A percentile compares a stretch with the other conserved stretches of the same genome.
Evolutionary conservation across 1,140 invertebrate genomes (phyloP).

Genomic region (Zaprionus ghesquierei): DNA sequence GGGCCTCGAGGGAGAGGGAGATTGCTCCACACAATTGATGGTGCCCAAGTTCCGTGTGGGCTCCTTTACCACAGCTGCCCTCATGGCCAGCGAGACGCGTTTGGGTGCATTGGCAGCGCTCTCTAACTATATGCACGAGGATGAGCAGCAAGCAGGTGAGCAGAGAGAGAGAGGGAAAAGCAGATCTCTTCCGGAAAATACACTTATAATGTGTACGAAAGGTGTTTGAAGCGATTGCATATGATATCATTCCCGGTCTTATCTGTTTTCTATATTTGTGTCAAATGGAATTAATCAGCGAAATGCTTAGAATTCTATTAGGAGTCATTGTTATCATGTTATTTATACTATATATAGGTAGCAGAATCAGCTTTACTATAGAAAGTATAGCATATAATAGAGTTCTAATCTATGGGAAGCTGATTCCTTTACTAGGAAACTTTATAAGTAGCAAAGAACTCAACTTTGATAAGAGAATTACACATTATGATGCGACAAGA

Average conservation of each 20-base stretch:
- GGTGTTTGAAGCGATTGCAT: neutral
- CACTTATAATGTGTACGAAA: neutral
- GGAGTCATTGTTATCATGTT: neutral
- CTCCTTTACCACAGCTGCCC: slow-evolving; percentile 82
- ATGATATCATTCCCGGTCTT: slow-evolving; percentile 6
- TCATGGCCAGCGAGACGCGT: slow-evolving; percentile 61
- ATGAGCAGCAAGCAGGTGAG: slow-evolving; percentile 79
- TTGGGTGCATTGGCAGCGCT: slow-evolving; percentile 76
- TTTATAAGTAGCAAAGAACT: neutral
- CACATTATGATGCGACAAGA: too few species aligned
- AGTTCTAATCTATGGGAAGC: neutral
- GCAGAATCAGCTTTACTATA: neutral
- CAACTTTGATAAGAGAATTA: neutral
- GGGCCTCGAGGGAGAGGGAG: slow-evolving; percentile 44
- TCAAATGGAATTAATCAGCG: slow-evolving; percentile 2
- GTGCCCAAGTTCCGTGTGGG: slow-evolving; percentile 86
- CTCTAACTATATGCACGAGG: slow-evolving; percentile 77
- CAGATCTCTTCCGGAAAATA: neutral
- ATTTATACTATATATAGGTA: neutral
- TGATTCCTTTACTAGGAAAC: neutral
- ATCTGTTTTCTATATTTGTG: neutral
- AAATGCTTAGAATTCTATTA: neutral
- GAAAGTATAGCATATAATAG: neutral
- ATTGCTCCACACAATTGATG: slow-evolving; percentile 82
- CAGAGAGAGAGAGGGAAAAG: neutral